Percentiles rank a stretch among this genome's conserved stretches.
These are phyloP conservation scores for Saguinus imperator DNA, from an alignment of 2,113 vertebrate genomes.

Conservation along the genomic window DNA sequence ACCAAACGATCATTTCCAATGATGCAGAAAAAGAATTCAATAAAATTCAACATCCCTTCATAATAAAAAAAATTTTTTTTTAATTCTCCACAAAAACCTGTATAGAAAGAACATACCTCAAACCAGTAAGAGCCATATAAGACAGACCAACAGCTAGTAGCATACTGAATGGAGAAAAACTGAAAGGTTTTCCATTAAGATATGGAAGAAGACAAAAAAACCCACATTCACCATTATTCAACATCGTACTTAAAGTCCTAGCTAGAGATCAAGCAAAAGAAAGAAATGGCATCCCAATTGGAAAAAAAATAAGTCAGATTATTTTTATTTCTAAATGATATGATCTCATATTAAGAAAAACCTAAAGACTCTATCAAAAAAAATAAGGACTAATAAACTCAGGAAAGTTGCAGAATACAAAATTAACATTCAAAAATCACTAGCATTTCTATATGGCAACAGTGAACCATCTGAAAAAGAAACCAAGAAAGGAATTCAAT, in stretches of 20 bases:
- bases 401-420: neutral
- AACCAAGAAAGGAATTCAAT: neutral
- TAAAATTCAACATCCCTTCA: neutral
- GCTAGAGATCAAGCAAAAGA: neutral
- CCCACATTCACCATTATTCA: neutral
- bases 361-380: neutral
- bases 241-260: neutral
- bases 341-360: neutral
- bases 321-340: neutral
- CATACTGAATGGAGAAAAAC: neutral
- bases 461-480: neutral
- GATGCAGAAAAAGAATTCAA: neutral
- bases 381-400: neutral
- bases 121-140: neutral
- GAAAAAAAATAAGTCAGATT: neutral
- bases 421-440: neutral
- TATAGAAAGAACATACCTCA: neutral
- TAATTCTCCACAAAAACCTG: neutral
- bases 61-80: neutral
- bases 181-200: neutral
- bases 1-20: neutral
- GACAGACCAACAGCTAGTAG: neutral
- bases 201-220: neutral
- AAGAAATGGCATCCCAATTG: neutral
- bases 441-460: neutral